These are phyloP conservation scores for Orcinus orca DNA, from an alignment of 2,113 vertebrate genomes.

Conservation along the genomic window DNA sequence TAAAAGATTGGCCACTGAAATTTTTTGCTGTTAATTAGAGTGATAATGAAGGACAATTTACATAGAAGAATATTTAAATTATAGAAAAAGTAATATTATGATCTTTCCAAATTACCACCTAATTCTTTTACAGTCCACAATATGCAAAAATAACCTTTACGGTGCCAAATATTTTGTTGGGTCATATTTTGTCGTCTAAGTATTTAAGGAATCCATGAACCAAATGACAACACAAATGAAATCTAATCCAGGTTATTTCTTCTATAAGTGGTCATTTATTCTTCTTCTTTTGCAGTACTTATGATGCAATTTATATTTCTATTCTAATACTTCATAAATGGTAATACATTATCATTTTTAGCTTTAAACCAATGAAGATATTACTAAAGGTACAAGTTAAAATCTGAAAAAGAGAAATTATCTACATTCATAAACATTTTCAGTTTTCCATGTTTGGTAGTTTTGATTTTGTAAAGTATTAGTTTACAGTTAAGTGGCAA, in stretches of 20 bases:
- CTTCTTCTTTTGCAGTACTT: not conserved
- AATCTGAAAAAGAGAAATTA: constrained; percentile 53
- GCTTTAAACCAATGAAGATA: constrained; percentile 39
- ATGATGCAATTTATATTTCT: not conserved
- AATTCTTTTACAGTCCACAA: constrained; percentile 27
- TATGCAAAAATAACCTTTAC: not conserved
- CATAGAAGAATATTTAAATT: constrained; percentile 20
- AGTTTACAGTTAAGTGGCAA: constrained; percentile 55
- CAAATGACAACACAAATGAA: constrained; percentile 20
- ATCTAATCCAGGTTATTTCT: not conserved
- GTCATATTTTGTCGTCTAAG: not conserved
- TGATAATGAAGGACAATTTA: constrained; percentile 19
- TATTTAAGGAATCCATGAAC: constrained; percentile 37
- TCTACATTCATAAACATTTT: constrained; percentile 42
- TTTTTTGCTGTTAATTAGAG: not conserved
- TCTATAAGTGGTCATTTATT: not conserved
- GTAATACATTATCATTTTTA: constrained; percentile 20
- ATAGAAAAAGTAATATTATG: not conserved
- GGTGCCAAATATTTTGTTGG: not conserved
- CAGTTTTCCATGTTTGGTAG: constrained; percentile 24
- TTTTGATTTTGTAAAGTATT: constrained; percentile 62
- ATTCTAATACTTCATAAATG: not conserved
- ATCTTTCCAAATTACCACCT: constrained; percentile 26
- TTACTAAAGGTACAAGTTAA: constrained; percentile 50
- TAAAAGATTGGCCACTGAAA: not conserved